A percentile compares a stretch with the other conserved stretches of the same genome.
Conservation (phyloP, 1,140 invertebrate genomes). For the Chymomyza costata region DNA sequence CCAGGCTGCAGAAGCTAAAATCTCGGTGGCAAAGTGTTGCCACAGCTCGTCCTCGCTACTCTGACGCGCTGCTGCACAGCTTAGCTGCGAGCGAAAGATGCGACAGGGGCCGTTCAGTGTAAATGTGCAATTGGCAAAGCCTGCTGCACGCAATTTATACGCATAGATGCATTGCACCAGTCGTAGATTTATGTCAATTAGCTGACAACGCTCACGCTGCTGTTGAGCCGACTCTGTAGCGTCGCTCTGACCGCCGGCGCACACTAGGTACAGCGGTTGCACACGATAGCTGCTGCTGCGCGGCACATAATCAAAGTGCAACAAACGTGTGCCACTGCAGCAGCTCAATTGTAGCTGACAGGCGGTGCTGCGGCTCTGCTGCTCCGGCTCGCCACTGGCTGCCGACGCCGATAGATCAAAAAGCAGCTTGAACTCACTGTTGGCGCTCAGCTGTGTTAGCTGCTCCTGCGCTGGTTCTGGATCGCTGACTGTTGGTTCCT, state of each 20-base stretch:
- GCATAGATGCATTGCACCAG: conserved; percentile 91
- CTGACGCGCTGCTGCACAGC: conserved; percentile 82
- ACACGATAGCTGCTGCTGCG: conserved; percentile 74
- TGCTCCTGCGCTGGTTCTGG: conserved; percentile 15
- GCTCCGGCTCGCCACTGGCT: background rate
- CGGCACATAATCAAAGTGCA: conserved; percentile 35
- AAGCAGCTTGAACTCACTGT: conserved; percentile 58
- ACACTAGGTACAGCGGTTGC: conserved; percentile 85
- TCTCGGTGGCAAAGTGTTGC: conserved; percentile 87
- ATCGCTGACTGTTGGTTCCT: background rate
- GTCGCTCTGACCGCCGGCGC: conserved; percentile 83
- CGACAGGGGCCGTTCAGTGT: conserved; percentile 81
- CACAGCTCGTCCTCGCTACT: conserved; percentile 89
- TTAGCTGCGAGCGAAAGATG: conserved; percentile 83
- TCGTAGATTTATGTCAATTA: conserved; percentile 86
- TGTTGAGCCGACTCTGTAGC: conserved; percentile 73
- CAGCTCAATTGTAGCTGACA: conserved; percentile 37
- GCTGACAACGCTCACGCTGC: conserved; percentile 75
- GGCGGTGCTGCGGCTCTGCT: background rate
- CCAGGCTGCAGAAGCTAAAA: conserved; percentile 81
- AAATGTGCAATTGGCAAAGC: conserved; percentile 88
- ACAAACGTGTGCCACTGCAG: conserved; percentile 32
- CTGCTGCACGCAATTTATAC: conserved; percentile 90
- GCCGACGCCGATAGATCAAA: conserved; percentile 34
- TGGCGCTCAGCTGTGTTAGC: conserved; percentile 41